Evolutionary conservation across 2,797 vertebrate genomes (phyloP), one percentile per base, ranked within the genome.

Genomic region (Dicrostonyx torquatus): DNA sequence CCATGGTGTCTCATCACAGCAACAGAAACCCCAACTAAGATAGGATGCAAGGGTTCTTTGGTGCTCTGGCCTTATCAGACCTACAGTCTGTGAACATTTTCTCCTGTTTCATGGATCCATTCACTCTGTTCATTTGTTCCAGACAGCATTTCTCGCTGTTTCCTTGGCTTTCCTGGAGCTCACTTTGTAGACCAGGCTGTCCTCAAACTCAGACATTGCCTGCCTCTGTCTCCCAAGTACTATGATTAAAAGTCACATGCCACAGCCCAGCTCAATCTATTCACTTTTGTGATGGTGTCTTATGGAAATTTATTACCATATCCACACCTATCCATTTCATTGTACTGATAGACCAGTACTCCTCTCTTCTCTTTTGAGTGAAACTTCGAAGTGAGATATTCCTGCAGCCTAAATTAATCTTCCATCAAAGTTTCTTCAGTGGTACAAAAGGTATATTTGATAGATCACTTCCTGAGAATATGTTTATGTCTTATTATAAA

Each of bases 301-400:
- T 29, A 79, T 78, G 20, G 70, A 95, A 66, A 72, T 62, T 68
- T 58, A 55, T 75, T 82, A 5, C 83, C 78, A 0, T 29, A 40
- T 29, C 1, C 20, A 1, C 29, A 55, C 6, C 14, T 37, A 5
- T 58, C 6, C 34, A 18, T 37, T 89, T 37, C 82, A 84, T 43
- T 89, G 26, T 73, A 20, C 13, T 4, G 29, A 40, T 14, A 73
- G 55, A 29, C 7, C 11, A 85, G 78, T 92, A 37, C 50, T 76
- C 10, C 83, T 43, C n/a, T 76, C 13, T 87, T 43, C 53, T 82
- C 11, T 86, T 80, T 80, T 80, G 22, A 88, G 37, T 79, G 34
- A 95, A 96, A 58, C 50, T 75, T 45, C n/a, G 1, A 20, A 93
- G 60, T 4, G 20, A 94, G 60, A 80, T 72, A 84, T 93, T 90